These are phyloP conservation scores for Campoplex nolae DNA, from an alignment of 2,888 invertebrate species.

Conservation along the genomic window DNA sequence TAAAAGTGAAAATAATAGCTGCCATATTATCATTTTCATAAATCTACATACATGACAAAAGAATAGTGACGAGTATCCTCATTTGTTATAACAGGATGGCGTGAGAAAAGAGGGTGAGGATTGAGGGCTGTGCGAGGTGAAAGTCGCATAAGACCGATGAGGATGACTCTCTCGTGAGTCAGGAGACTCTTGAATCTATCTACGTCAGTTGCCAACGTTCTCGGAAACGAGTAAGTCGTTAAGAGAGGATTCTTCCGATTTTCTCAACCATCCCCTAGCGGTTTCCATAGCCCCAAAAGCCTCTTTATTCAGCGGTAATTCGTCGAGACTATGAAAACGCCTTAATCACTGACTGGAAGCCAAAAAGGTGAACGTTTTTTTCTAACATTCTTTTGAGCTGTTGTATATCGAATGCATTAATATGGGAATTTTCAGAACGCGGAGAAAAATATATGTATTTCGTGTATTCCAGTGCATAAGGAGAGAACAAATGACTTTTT, in stretches of 20 bases:
- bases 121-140: conserved; percentile 27
- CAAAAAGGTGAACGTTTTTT: conserved; percentile 28
- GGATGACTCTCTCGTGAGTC: conserved; percentile 32
- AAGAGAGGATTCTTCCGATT: conserved; percentile 73
- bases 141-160: conserved; percentile 23
- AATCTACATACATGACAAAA: conserved; percentile 57
- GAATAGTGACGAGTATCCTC: conserved; percentile 48
- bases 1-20: conserved; percentile 41
- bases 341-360: conserved; percentile 73
- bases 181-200: conserved; percentile 56
- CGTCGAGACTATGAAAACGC: conserved; percentile 73
- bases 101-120: conserved; percentile 31
- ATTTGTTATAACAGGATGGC: conserved; percentile 62
- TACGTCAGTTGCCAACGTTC: conserved; percentile 57
- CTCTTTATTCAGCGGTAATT: conserved; percentile 77
- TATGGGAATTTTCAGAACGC: not conserved
- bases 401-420: not conserved
- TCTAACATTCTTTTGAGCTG: conserved; percentile 17
- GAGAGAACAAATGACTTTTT: not conserved
- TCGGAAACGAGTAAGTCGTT: conserved; percentile 66
- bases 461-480: not conserved
- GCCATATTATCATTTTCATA: conserved; percentile 52
- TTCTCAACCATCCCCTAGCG: conserved; percentile 62
- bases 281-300: conserved; percentile 67
- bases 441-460: not conserved